Evolutionary conservation across 1,140 invertebrate species (phyloP), one percentile per base, ranked within the genome.

Genomic region (Eubasilissa regina): DNA sequence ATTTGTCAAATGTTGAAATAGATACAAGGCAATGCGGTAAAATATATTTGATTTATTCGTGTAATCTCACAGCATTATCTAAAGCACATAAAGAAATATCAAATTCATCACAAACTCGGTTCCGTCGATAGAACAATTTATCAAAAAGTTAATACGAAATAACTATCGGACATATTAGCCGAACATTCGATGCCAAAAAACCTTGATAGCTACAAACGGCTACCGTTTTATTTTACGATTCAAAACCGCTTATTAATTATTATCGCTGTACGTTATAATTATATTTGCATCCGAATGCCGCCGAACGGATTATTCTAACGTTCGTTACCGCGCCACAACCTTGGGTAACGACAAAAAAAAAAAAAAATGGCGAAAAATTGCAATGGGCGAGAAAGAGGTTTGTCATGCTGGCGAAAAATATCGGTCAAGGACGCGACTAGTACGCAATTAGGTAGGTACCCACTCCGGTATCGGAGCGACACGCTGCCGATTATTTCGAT

Each of bases 351-450:
- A 58, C 15, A 58, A 13, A 19, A 58, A 58, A 58, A 58, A 58
- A 13, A 19, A 58, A 58, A 58, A 58, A 58, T 19, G 11, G 55
- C 55, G 21, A 58, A 58, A 58, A 58, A 58, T 58, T 58, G 21
- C 55, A 7, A 58, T 15, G 17, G 55, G 55, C 21, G 21, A 58
- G 21, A 58, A 58, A 58, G 55, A 58, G 55, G 55, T 21, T 58
- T 15, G 53, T 55, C 53, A 15, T 15, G 19, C 53, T 55, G 7
- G 55, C 55, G 55, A 58, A 58, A 58, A 21, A 58, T 58, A 58
- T 58, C 55, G 55, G 55, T 58, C 55, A 58, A 58, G 55, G 55
- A 58, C 55, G 17, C 55, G 21, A 58, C 21, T 58, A 35, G 25
- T 35, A 35, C 25, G 25, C 25, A 35, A 19, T 58, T 58, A 58